These are phyloP conservation scores for Heteractis magnifica DNA, from an alignment of 92 coral and sea anemone genomes.

Conservation along the genomic window DNA sequence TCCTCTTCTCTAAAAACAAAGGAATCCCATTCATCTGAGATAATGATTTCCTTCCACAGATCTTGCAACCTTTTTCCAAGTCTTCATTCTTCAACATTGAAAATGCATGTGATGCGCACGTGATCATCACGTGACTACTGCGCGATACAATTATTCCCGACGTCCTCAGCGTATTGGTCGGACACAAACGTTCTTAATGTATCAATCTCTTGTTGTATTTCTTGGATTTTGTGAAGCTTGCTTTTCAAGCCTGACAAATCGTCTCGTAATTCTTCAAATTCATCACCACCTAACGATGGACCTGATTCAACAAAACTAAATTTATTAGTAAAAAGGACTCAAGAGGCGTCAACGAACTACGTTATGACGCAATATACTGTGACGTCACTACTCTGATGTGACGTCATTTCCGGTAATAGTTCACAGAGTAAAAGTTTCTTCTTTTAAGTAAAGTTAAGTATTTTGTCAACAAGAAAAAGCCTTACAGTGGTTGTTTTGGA, in stretches of 20 bases:
- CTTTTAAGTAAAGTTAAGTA: neutral
- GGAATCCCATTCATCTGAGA: neutral
- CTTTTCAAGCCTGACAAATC: conserved; percentile 57
- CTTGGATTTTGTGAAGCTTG: conserved; percentile 53
- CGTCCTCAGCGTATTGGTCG: conserved; percentile 89
- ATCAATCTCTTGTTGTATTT: conserved; percentile 73
- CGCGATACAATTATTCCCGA: conserved; percentile 81
- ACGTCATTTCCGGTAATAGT: neutral
- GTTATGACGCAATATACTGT: neutral
- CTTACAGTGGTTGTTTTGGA: neutral
- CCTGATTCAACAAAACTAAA: neutral
- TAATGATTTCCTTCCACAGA: no score
- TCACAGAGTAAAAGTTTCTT: neutral
- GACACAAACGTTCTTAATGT: conserved; percentile 69
- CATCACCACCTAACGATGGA: conserved; percentile 32
- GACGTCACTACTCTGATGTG: neutral
- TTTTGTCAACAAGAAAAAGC: neutral
- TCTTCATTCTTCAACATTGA: neutral
- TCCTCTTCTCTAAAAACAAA: neutral
- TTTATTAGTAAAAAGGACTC: neutral
- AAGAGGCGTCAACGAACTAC: conserved; percentile 22
- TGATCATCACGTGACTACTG: conserved; percentile 48
- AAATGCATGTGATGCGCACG: neutral
- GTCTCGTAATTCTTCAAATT: conserved; percentile 28
- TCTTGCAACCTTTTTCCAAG: neutral